Evolutionary conservation across 2,113 vertebrate species (phyloP).

Genomic region (Halichoerus grypus): DNA sequence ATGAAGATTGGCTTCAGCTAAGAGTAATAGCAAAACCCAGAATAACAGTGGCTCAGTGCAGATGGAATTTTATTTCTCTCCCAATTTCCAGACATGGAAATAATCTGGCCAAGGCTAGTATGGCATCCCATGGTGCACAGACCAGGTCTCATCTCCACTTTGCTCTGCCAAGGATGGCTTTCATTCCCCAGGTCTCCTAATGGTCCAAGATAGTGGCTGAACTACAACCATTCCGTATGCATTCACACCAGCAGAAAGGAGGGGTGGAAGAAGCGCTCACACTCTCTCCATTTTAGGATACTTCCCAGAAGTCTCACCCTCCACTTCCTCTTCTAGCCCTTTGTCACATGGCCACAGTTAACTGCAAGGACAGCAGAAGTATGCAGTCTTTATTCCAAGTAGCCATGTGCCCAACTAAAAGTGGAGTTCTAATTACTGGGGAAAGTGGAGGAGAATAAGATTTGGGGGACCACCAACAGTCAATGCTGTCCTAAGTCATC

Average conservation of each 20-base stretch:
- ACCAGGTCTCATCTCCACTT: background rate
- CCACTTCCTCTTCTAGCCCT: background rate
- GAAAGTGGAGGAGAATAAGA: background rate
- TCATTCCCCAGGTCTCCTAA: background rate
- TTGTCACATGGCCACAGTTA: background rate
- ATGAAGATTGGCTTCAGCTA: background rate
- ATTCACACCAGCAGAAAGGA: background rate
- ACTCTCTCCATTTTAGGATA: background rate
- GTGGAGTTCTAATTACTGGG: background rate
- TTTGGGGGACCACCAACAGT: too few species aligned
- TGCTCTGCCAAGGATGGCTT: background rate
- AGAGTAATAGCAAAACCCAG: background rate
- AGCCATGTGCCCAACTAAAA: background rate
- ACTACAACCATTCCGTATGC: background rate
- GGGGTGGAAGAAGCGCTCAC: background rate
- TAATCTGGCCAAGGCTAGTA: background rate
- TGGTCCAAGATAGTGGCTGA: background rate
- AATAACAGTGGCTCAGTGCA: background rate
- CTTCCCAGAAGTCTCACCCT: background rate
- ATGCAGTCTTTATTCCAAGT: background rate
- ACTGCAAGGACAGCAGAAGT: background rate
- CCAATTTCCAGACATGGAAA: conserved; percentile 7
- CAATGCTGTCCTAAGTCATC: background rate
- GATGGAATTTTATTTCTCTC: background rate
- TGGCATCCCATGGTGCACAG: background rate